These are phyloP conservation scores for Microctonus brassicae DNA, from an alignment of 2,888 invertebrate genomes.

Conservation along the genomic window DNA sequence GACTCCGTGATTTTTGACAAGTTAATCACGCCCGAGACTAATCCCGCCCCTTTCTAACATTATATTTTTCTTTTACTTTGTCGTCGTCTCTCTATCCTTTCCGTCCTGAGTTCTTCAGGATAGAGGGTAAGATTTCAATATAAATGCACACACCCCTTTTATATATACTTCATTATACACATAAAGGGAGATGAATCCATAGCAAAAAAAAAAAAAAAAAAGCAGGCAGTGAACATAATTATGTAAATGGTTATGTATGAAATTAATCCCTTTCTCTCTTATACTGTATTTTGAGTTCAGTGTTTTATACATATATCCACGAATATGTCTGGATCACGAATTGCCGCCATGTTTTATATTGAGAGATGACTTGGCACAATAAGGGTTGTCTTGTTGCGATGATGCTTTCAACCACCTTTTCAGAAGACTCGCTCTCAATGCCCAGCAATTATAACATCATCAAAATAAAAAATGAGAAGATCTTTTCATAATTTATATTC, in stretches of 20 bases:
- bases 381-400: constrained; percentile 2
- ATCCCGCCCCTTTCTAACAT: constrained; percentile 44
- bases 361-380: constrained; percentile 27
- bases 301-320: constrained; percentile 23
- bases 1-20: constrained; percentile 67
- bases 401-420: neutral
- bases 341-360: constrained; percentile 41
- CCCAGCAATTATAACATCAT: neutral
- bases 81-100: neutral
- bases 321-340: constrained; percentile 26
- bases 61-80: constrained; percentile 19
- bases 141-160: constrained; percentile 1
- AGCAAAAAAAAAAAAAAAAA: constrained; percentile 45
- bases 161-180: neutral
- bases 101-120: neutral
- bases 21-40: constrained; percentile 60
- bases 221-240: constrained; percentile 55
- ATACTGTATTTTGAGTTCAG: constrained; percentile 37
- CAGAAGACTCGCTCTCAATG: neutral
- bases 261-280: constrained; percentile 33
- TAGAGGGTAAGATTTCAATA: neutral
- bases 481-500: neutral
- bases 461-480: neutral
- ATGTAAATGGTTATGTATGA: constrained; percentile 57
- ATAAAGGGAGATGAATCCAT: constrained; percentile 58